Base-by-base conservation (phyloP, 2,113 vertebrate genomes). In the Macrotus californicus region DNA sequence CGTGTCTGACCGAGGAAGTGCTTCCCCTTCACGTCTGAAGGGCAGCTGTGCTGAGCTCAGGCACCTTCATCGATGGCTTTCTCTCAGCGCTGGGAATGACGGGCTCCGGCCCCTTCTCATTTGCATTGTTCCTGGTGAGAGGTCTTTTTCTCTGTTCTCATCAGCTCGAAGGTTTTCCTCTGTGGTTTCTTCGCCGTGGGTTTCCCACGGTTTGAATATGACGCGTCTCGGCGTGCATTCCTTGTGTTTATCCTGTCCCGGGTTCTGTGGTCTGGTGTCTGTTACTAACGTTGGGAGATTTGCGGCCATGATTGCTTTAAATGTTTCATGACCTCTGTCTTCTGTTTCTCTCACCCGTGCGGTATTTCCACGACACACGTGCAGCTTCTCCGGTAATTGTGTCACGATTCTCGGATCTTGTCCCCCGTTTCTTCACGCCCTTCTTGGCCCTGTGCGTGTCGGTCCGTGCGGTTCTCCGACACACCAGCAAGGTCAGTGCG, bases 381-480 rank as follows among this genome's bases (percentile, higher is more conserved):
- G 29, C 21, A 19, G 34, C 21, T 39, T 19, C 26, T 66, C 36
- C 8, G n/a, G 29, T 43, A 6, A 16, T 21, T 1, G 6, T 36
- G 2, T 21, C 36, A 2, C 3, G 0, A 6, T 81, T 36, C 46
- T 77, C 21, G 15, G 9, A 13, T 8, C 0, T 4, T 39, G 15
- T 18, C 13, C 5, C 14, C 3, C 6, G 0, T 46, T n/a, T 31
- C 1, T 6, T n/a, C 61, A 4, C 13, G 4, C 0, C 0, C 9
- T 21, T 39, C 67, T 56, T 43, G 5, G 2, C 18, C 15, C 29
- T 52, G 13, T 1, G 1, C 18, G 31, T 5, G 52, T 56, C 8
- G 5, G 14, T 41, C 9, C 12, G 12, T 21, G 50, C 18, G 14
- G 41, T 16, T 41, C 6, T 39, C 0, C 1, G 7, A 34, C 2